phyloP scores from a whole-genome alignment of 2,113 vertebrate species.

The Microtus pennsylvanicus region DNA sequence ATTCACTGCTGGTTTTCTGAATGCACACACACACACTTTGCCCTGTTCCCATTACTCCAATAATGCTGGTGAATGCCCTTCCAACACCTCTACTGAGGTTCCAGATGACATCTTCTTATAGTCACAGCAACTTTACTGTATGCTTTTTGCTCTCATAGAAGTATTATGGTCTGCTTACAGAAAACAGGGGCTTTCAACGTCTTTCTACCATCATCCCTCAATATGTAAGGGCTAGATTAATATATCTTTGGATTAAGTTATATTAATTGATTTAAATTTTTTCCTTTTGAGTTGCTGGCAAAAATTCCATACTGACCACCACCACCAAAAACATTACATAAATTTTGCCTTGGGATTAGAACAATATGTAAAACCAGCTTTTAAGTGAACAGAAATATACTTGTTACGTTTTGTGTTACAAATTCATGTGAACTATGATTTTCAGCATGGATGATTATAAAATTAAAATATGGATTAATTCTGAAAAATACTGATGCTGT shows the following conservation, averaged over 20 bases:
- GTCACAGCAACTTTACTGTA: not conserved
- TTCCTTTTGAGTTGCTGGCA: not conserved
- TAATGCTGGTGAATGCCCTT: not conserved
- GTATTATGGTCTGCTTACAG: not conserved
- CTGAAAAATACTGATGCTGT: too few relatives aligned
- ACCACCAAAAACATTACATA: not conserved
- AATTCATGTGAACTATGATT: too few relatives aligned
- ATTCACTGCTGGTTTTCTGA: not conserved
- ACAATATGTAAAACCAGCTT: too few relatives aligned
- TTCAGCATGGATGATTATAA: too few relatives aligned
- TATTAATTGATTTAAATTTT: not conserved
- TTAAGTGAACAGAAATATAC: not conserved
- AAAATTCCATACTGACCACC: not conserved
- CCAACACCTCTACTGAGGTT: not conserved
- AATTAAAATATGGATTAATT: too few relatives aligned
- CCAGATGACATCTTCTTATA: not conserved
- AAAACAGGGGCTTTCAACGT: too few relatives aligned
- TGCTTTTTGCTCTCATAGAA: not conserved
- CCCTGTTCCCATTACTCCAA: not conserved
- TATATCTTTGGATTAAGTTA: not conserved
- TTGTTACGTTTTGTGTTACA: not conserved
- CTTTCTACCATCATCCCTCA: not conserved
- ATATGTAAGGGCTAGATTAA: too few relatives aligned
- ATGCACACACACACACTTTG: too few relatives aligned
- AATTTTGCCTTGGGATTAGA: not conserved